Conservation (phyloP, 2,797 vertebrate genomes). For the Danio aesculapii region DNA sequence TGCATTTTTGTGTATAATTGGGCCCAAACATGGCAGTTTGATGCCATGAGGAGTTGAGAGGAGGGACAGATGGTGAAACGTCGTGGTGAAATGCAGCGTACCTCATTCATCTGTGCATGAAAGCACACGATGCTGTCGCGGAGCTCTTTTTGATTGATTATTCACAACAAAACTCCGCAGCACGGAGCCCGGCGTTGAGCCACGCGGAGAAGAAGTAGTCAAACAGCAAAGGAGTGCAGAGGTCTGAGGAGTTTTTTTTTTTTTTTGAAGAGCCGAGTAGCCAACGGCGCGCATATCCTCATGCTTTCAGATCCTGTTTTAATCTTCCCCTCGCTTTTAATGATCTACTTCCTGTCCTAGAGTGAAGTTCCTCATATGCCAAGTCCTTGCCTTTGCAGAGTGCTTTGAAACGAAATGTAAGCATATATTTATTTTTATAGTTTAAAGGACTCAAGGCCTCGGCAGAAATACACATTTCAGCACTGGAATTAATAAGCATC, state of each 20-base stretch:
- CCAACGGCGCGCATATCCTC: slow-evolving; percentile 77
- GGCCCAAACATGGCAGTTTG: slow-evolving; percentile 69
- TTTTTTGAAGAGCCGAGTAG: slow-evolving; percentile 80
- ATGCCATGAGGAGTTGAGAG: slow-evolving; percentile 67
- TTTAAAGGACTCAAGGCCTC: slow-evolving; percentile 76
- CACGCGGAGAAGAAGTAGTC: slow-evolving; percentile 75
- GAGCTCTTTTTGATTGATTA: slow-evolving; percentile 78
- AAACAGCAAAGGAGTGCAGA: slow-evolving; percentile 76
- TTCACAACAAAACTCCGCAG: slow-evolving; percentile 74
- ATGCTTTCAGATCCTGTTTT: slow-evolving; percentile 77
- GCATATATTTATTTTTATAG: slow-evolving; percentile 85
- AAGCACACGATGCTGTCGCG: slow-evolving; percentile 26
- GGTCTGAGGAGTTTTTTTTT: slow-evolving; percentile 74
- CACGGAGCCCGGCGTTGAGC: slow-evolving; percentile 71
- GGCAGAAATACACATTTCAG: slow-evolving; percentile 75
- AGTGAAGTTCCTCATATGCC: slow-evolving; percentile 79
- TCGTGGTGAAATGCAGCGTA: slow-evolving; percentile 28
- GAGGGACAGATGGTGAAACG: slow-evolving; percentile 61
- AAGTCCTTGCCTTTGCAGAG: slow-evolving; percentile 69
- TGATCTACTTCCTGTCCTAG: slow-evolving; percentile 83
- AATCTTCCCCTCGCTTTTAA: slow-evolving; percentile 79
- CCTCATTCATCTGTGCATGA: slow-evolving; percentile 39
- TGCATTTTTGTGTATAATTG: slow-evolving; percentile 77
- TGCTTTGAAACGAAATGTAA: slow-evolving; percentile 84
- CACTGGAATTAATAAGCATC: slow-evolving; percentile 73